Evolutionary conservation across 1,140 invertebrate genomes (phyloP), one percentile per base, ranked within the genome.

Genomic region (Drosophila fuyamai): DNA sequence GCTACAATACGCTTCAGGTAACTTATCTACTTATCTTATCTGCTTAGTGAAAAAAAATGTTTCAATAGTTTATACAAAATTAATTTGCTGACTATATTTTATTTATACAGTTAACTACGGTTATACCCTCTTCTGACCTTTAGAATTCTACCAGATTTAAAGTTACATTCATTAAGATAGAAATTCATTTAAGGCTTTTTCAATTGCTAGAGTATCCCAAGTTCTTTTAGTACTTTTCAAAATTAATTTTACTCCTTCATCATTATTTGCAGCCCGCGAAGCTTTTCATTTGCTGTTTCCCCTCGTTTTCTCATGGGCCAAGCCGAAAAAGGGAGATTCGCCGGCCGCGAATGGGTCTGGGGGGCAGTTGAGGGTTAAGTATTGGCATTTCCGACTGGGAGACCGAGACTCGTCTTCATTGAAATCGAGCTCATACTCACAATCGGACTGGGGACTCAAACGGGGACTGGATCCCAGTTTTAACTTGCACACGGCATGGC

Each of bases 331-430:
- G 51, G 68, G 68, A 71, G 66, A 72, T 41, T 46, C 35, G 40
- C 41, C 44, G 61, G 29, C 32, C 16, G 50, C 54, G 46, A 57
- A 70, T 46, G 40, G 36, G 18, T n/a, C 46, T 27, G 46, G 29
- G 65, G 60, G 65, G 51, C 40, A 40, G 41, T 50, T 58, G 56
- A 59, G 70, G 54, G 57, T 51, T 70, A 78, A 75, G 82, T 85
- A 86, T 85, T 85, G 82, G 82, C 82, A 86, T 85, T 85, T 85
- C 78, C 82, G 82, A 81, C 68, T 62, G 74, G 74, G 55, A 55
- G 55, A 76, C 51, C 60, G 46, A 63, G 81, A 67, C 72, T 84
- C 66, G 67, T 76, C 77, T 76, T 80, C 73, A 77, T 79, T 81
- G 75, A 81, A 83, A 83, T 83, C 70, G 75, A 86, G 63, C 63